phyloP scores from a whole-genome alignment of 30 jellyfish, hydroid and myxozoan genomes.

The Turritopsis dohrnii region DNA sequence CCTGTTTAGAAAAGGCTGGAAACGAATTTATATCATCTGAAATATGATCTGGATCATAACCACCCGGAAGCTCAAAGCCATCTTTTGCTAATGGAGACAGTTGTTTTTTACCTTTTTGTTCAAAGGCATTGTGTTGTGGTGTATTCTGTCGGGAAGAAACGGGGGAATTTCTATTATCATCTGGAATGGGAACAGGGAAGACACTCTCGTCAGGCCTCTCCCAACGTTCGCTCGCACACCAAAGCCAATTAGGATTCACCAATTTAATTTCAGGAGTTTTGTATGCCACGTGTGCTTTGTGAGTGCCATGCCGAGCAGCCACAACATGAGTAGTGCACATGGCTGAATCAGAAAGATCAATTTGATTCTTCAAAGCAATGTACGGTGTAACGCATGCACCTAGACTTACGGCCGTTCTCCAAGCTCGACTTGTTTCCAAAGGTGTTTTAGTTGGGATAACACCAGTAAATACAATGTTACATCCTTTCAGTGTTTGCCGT shows the following conservation, averaged over 20 bases:
- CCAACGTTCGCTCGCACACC: slow-evolving; percentile 97
- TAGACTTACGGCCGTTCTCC: slow-evolving; percentile 70
- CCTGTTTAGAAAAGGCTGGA: slow-evolving; percentile 54
- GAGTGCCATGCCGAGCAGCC: slow-evolving; percentile 98
- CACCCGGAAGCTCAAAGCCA: slow-evolving; percentile 41
- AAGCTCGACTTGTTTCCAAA: slow-evolving; percentile 63
- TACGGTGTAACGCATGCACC: slow-evolving; percentile 83
- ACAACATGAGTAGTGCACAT: slow-evolving; percentile 75
- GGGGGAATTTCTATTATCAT: slow-evolving; percentile 43
- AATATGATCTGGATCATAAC: slow-evolving; percentile 17
- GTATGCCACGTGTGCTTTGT: slow-evolving; percentile 80
- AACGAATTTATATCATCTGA: slow-evolving; percentile 22
- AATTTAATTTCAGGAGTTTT: slow-evolving; percentile 51
- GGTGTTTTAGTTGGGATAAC: slow-evolving; percentile 80
- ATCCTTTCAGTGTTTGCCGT: slow-evolving; percentile 75
- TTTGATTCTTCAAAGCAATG: slow-evolving; percentile 19
- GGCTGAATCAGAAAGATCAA: background rate
- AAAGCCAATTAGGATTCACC: slow-evolving; percentile 91
- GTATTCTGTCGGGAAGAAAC: slow-evolving; percentile 70
- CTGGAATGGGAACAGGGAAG: slow-evolving; percentile 64
- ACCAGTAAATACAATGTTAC: slow-evolving; percentile 84
- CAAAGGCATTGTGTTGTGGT: slow-evolving; percentile 44
- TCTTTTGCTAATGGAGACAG: slow-evolving; percentile 45
- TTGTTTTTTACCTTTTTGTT: slow-evolving; percentile 9
- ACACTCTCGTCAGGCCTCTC: slow-evolving; percentile 90